Percentiles rank a stretch among this genome's conserved stretches.
These are phyloP conservation scores for Pocillopora verrucosa DNA, from an alignment of 64 coral and sea anemone species.

Conservation along the genomic window DNA sequence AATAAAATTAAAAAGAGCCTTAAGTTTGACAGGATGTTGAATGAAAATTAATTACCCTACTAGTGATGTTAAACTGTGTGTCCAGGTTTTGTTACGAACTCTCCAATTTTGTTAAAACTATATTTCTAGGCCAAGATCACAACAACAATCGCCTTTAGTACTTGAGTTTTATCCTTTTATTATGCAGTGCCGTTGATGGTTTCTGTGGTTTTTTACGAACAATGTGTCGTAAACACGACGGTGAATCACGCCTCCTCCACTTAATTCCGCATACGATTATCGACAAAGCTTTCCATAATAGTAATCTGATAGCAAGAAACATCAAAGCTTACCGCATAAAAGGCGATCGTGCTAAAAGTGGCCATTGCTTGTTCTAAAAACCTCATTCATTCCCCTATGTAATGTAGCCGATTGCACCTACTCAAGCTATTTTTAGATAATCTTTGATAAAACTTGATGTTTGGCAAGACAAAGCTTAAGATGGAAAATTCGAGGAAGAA, in stretches of 20 bases:
- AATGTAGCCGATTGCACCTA: neutral
- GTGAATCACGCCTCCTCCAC: conserved; percentile 35
- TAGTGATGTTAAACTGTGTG: no score
- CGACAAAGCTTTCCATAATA: neutral
- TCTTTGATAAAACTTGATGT: neutral
- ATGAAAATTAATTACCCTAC: no score
- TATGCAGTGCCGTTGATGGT: conserved; percentile 3
- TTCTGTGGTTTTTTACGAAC: conserved; percentile 8
- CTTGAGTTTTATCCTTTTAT: neutral
- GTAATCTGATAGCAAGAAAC: conserved; percentile 13
- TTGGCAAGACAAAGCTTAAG: neutral
- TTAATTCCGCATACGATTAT: conserved; percentile 34
- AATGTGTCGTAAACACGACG: conserved; percentile 26
- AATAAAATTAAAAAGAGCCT: no score
- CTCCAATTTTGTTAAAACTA: no score
- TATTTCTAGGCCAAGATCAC: no score
- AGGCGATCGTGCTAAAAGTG: neutral
- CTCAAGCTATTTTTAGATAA: neutral
- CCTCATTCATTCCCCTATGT: neutral
- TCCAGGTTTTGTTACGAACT: no score
- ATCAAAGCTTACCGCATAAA: conserved; percentile 26
- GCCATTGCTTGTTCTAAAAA: no score
- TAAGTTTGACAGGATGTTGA: no score
- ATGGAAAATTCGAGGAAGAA: neutral
- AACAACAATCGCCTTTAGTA: neutral